A percentile compares a stretch with the other conserved stretches of the same genome.
These are phyloP conservation scores for Oryzias melastigma DNA, from an alignment of 2,113 vertebrate species.

Conservation along the genomic window DNA sequence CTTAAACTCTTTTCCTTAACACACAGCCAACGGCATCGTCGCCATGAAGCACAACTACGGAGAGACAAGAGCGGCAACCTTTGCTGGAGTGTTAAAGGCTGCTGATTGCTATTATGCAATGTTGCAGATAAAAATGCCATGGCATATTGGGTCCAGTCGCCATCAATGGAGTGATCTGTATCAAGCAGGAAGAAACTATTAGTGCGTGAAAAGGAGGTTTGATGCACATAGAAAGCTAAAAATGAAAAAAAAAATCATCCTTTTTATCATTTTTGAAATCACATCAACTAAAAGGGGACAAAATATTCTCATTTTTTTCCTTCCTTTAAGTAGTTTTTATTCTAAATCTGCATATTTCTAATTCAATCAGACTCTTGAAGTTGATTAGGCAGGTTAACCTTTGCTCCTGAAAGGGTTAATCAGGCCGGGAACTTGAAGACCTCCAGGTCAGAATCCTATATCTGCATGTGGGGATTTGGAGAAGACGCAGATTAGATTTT, in stretches of 20 bases:
- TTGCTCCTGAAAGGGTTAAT: slow-evolving; percentile 87
- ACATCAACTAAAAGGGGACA: neutral
- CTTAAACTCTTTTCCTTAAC: neutral
- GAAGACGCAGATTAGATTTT: slow-evolving; percentile 81
- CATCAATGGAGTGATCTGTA: slow-evolving; percentile 43
- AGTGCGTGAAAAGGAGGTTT: neutral
- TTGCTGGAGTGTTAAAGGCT: slow-evolving; percentile 6
- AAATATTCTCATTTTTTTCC: slow-evolving; percentile 8
- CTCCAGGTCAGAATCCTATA: slow-evolving; percentile 79
- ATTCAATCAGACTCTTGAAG: slow-evolving; percentile 73
- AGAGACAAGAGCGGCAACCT: slow-evolving; percentile 16
- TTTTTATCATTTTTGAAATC: neutral
- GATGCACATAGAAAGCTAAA: neutral
- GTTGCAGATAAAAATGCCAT: slow-evolving; percentile 32
- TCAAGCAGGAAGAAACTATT: slow-evolving; percentile 15
- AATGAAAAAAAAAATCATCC: neutral
- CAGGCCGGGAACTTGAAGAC: slow-evolving; percentile 80
- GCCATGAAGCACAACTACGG: neutral
- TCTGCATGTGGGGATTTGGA: slow-evolving; percentile 77
- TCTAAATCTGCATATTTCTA: slow-evolving; percentile 53
- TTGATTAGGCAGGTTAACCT: slow-evolving; percentile 85
- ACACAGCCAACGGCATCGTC: neutral
- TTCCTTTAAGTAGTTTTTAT: slow-evolving; percentile 36
- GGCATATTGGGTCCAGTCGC: slow-evolving; percentile 24
- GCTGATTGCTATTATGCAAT: slow-evolving; percentile 35